Evolutionary conservation across 1,140 invertebrate species (phyloP).

Genomic region (Whitmania pigra): DNA sequence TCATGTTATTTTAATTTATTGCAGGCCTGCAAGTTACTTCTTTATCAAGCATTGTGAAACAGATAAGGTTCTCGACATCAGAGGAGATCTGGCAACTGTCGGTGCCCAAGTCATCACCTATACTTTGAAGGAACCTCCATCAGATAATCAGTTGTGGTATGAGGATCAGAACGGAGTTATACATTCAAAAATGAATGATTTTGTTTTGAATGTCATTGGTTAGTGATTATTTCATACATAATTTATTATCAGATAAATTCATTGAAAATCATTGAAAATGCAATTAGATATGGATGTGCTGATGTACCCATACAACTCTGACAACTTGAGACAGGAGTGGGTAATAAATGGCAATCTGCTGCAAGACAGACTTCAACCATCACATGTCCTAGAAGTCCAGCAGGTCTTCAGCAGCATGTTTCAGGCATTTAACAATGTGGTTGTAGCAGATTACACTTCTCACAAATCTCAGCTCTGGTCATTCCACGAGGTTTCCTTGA

Average conservation of each 20-base stretch:
- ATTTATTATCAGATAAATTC: not conserved
- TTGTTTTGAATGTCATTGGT: conserved; percentile 21
- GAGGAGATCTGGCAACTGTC: not conserved
- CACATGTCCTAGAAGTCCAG: not conserved
- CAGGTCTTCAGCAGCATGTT: not conserved
- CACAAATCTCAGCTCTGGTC: not conserved
- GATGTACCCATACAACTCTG: conserved; percentile 12
- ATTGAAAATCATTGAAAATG: not conserved
- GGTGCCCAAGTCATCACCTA: conserved; percentile 17
- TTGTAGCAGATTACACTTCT: not conserved
- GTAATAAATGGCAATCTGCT: conserved; percentile 15
- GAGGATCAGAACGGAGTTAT: conserved; percentile 22
- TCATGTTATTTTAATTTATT: not conserved
- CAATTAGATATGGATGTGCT: conserved; percentile 14
- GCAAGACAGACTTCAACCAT: conserved; percentile 6
- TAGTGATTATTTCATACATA: not conserved
- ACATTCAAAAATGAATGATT: conserved; percentile 22
- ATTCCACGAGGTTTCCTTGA: not conserved
- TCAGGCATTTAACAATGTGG: not conserved
- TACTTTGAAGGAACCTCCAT: not conserved
- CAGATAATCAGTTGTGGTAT: conserved; percentile 25
- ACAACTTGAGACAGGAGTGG: conserved; percentile 12
- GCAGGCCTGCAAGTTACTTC: not conserved
- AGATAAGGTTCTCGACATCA: not conserved
- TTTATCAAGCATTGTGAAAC: not conserved